Base-by-base conservation (phyloP, 2,888 invertebrate species). In the Folsomia candida region DNA sequence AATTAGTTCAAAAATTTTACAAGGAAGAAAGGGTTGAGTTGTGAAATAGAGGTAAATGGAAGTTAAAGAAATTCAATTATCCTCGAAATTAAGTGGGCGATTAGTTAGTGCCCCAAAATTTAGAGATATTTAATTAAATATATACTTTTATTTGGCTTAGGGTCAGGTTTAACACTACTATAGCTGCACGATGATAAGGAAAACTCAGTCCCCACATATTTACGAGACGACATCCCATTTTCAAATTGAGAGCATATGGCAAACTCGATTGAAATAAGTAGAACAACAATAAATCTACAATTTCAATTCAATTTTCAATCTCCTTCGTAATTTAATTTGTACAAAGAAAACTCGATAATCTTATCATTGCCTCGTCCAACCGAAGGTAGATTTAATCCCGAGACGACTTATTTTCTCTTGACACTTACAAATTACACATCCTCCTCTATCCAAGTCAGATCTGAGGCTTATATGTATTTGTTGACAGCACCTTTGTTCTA, bases 381-480 rank as follows among this genome's bases (percentile, higher is more conserved):
- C 14, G 37, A 37, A 37, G 37, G 37, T 37, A 37, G 37, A 37
- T 37, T 37, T 37, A 37, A 37, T 37, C 37, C 37, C 37, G 14
- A 14, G 37, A 37, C 4, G 37, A 37, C 14, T 37, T 37, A 4
- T 37, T 18, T 54, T 54, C 20, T 18, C 22, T 61, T 64, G 63
- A 64, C 63, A 64, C 63, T 51, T 64, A 64, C 51, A 64, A 64
- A 64, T 64, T 64, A 64, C 37, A 22, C 37, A 37, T 54, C 22
- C 18, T 54, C 54, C 54, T 54, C 22, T 20, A 54, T 18, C 54
- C 6, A 54, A 54, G 6, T n/a, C 20, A n/a, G 22, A 54, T 54
- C 54, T 54, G 18, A 20, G 20, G 54, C 22, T 54, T 54, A 54
- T 14, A 22, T 20, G 18, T 14, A 54, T 54, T 54, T 54, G 54